phyloP scores from a whole-genome alignment of 2,113 vertebrate species.

The Daboia siamensis region DNA sequence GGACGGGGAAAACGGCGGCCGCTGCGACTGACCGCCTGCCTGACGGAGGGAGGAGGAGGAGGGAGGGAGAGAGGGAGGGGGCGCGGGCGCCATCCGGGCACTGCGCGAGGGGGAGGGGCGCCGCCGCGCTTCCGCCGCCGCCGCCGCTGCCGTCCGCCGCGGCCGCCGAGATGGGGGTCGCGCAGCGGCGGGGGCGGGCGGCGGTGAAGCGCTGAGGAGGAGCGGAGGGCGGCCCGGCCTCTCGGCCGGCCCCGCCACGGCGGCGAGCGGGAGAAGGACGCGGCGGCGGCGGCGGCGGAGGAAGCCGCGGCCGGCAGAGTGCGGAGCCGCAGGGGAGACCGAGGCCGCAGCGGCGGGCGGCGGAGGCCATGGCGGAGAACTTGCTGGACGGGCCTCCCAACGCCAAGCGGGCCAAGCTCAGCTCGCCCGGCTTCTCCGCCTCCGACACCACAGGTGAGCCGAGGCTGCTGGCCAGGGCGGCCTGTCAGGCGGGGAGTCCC shows the following conservation, averaged over 20 bases:
- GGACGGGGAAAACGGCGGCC: constrained; percentile 1
- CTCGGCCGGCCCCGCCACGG: not conserved
- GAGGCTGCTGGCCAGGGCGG: not conserved
- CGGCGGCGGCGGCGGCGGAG: not conserved
- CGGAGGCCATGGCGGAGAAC: constrained; percentile 83
- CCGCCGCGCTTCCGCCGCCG: not conserved
- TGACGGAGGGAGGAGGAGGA: not conserved
- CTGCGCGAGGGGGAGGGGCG: constrained; percentile 23
- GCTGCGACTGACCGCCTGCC: not conserved
- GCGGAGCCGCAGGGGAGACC: not conserved
- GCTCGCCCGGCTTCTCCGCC: constrained; percentile 83
- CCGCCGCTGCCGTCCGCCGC: not conserved
- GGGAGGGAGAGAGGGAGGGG: constrained; percentile 36
- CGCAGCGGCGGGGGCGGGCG: not conserved
- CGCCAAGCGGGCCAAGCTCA: constrained; percentile 88
- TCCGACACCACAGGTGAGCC: constrained; percentile 85
- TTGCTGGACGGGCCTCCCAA: constrained; percentile 87
- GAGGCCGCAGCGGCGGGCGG: constrained; percentile 23
- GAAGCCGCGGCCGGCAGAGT: not conserved
- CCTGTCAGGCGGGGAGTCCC: not conserved
- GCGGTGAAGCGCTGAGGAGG: constrained; percentile 78
- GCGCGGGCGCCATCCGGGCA: constrained; percentile 21
- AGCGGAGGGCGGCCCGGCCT: constrained; percentile 51
- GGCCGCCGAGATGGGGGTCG: not conserved
- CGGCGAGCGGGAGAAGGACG: not conserved